phyloP scores from a whole-genome alignment of 2,797 vertebrate species.

The Lepidocolaptes lacrymiger region DNA sequence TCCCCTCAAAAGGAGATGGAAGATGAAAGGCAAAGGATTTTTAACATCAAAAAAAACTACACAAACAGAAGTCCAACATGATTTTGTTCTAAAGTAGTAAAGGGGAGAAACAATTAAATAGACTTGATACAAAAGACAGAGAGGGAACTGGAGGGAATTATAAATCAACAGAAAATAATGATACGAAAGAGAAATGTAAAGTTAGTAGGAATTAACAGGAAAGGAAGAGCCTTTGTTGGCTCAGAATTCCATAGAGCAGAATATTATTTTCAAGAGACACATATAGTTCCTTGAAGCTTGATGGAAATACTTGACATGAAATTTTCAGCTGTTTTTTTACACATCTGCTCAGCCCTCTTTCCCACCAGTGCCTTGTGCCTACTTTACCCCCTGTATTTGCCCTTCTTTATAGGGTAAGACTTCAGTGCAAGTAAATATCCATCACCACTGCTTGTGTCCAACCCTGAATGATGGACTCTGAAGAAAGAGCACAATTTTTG shows the following conservation, averaged over 20 bases:
- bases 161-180: background rate
- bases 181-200: background rate
- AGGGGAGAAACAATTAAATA: background rate
- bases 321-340: background rate
- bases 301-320: background rate
- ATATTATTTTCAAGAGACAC: background rate
- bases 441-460: background rate
- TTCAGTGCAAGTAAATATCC: background rate
- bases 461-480: background rate
- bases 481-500: background rate
- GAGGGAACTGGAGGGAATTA: background rate
- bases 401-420: background rate
- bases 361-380: background rate
- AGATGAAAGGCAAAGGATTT: constrained; percentile 12
- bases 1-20: background rate
- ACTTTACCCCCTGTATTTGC: fast-evolving
- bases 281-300: background rate
- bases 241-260: background rate
- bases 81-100: background rate
- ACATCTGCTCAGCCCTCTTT: background rate
- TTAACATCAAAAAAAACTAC: background rate
- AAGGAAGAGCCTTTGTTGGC: background rate
- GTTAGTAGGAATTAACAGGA: background rate
- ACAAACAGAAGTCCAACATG: background rate
- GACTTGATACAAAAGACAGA: background rate